Evolutionary conservation across 2,888 invertebrate genomes (phyloP).

Genomic region (Anticlea derivata): DNA sequence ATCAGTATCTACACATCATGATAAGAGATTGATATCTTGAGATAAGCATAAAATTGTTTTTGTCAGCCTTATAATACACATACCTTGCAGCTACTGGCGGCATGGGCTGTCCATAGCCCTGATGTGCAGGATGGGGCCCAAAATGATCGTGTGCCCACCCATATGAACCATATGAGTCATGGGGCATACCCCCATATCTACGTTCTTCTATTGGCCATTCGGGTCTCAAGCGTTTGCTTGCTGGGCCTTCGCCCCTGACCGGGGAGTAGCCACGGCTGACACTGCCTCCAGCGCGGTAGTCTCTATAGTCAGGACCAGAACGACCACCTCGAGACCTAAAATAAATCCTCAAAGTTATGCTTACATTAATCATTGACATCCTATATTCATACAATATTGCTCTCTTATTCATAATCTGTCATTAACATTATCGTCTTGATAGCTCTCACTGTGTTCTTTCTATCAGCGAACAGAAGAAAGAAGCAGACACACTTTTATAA

Average conservation of each 20-base stretch:
- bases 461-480: too few species aligned
- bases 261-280: slow-evolving; percentile 90
- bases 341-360: slow-evolving; percentile 18
- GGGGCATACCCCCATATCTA: slow-evolving; percentile 79
- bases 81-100: slow-evolving; percentile 78
- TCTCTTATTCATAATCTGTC: too few species aligned
- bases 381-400: too few species aligned
- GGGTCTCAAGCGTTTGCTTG: slow-evolving; percentile 89
- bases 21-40: not conserved
- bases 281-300: slow-evolving; percentile 88
- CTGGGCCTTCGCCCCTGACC: slow-evolving; percentile 89
- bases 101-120: slow-evolving; percentile 85
- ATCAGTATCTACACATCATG: slow-evolving; percentile 5
- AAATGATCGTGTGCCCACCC: slow-evolving; percentile 81
- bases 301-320: slow-evolving; percentile 90
- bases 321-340: slow-evolving; percentile 85
- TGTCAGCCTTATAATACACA: slow-evolving; percentile 2
- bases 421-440: too few species aligned
- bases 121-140: slow-evolving; percentile 84
- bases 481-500: too few species aligned
- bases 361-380: too few species aligned
- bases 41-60: slow-evolving; percentile 1
- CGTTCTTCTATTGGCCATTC: slow-evolving; percentile 86
- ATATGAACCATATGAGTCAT: slow-evolving; percentile 81
- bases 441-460: too few species aligned